phyloP scores from a whole-genome alignment of 2,113 vertebrate species.

The Aspidoscelis tigris region DNA sequence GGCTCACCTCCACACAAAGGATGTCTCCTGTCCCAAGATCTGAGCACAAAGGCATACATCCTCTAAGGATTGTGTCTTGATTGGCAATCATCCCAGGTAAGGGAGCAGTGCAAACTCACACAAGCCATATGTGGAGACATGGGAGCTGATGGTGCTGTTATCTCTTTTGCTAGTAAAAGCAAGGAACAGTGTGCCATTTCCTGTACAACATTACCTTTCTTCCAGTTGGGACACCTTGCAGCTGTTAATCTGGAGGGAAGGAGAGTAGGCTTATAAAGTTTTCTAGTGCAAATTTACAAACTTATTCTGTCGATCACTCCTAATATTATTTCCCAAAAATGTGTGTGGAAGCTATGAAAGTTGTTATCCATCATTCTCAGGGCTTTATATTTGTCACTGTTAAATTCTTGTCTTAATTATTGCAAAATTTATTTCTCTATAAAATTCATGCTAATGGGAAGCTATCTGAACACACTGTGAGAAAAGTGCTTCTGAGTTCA shows the following conservation, averaged over 20 bases:
- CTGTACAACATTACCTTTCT: not conserved
- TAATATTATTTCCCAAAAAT: not conserved
- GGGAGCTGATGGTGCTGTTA: not conserved
- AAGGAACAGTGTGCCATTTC: not conserved
- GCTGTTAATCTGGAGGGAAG: not conserved
- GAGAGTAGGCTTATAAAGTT: not conserved
- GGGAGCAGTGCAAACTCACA: too few relatives aligned
- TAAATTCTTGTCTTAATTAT: conserved; percentile 37
- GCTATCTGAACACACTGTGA: conserved; percentile 10
- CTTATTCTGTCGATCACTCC: conserved; percentile 3
- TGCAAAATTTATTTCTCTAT: conserved; percentile 55
- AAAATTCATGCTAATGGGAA: conserved; percentile 36
- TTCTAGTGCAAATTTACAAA: not conserved
- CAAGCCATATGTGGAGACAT: too few relatives aligned
- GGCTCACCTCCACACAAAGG: too few relatives aligned
- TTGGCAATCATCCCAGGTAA: too few relatives aligned
- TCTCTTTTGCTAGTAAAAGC: not conserved
- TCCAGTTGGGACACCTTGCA: not conserved
- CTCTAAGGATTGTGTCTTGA: too few relatives aligned
- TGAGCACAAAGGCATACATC: too few relatives aligned
- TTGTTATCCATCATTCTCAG: conserved; percentile 9
- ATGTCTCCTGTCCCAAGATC: too few relatives aligned
- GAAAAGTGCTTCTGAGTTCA: conserved; percentile 42
- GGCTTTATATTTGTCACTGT: not conserved
- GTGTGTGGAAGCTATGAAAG: not conserved